A percentile compares a stretch with the other conserved stretches of the same genome.
phyloP scores from a whole-genome alignment of 64 coral and sea anemone species.

The Acropora tenuis region DNA sequence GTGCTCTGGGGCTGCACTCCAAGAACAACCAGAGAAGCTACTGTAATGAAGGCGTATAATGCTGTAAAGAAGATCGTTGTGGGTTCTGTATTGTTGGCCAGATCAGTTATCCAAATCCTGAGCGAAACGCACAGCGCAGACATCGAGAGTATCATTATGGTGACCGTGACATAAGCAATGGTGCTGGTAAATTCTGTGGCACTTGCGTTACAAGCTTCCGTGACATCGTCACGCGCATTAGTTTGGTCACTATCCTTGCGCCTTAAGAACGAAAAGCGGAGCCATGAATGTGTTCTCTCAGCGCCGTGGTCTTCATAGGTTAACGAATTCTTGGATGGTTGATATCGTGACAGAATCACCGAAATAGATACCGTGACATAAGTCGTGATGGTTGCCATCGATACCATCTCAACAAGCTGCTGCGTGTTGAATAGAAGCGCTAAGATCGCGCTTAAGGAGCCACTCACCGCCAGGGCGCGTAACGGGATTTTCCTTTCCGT shows the following conservation, averaged over 20 bases:
- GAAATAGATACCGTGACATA: slow-evolving; percentile 72
- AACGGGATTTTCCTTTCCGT: slow-evolving; percentile 50
- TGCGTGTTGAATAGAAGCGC: slow-evolving; percentile 52
- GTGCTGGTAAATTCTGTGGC: slow-evolving; percentile 34
- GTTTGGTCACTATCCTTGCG: neutral
- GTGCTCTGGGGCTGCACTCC: slow-evolving; percentile 41
- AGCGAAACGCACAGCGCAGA: slow-evolving; percentile 56
- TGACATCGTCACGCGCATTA: slow-evolving; percentile 3
- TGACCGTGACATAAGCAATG: slow-evolving; percentile 51
- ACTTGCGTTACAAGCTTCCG: neutral
- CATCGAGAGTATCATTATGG: slow-evolving; percentile 44
- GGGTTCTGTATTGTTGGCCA: neutral
- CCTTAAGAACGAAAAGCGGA: slow-evolving; percentile 19
- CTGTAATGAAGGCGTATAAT: slow-evolving; percentile 25
- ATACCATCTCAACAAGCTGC: slow-evolving; percentile 69
- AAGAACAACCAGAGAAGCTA: slow-evolving; percentile 38
- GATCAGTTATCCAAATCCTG: neutral
- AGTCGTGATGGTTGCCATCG: slow-evolving; percentile 45
- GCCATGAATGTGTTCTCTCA: slow-evolving; percentile 13
- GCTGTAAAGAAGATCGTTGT: neutral
- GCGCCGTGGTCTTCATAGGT: neutral
- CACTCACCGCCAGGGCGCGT: slow-evolving; percentile 43
- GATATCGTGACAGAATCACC: slow-evolving; percentile 58
- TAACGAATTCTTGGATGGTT: neutral
- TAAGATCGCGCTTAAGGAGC: slow-evolving; percentile 19